Evolutionary conservation across 2,888 invertebrate genomes (phyloP).

Genomic region (Malacosoma neustria): DNA sequence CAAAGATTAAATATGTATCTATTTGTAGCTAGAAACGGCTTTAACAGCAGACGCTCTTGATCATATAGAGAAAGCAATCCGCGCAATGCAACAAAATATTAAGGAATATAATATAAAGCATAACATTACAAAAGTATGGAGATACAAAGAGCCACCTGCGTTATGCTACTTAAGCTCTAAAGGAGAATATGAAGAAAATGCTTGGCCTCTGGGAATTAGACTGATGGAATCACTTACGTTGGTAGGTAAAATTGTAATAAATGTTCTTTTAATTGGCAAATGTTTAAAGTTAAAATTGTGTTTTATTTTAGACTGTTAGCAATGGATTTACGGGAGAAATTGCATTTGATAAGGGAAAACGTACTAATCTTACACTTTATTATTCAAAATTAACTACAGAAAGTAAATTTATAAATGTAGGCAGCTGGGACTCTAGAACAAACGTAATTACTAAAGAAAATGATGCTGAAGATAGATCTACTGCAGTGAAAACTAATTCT

Average conservation of each 20-base stretch:
- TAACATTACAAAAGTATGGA: slow-evolving; percentile 45
- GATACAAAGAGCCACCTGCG: slow-evolving; percentile 72
- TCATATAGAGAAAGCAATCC: slow-evolving; percentile 50
- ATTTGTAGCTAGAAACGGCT: slow-evolving; percentile 50
- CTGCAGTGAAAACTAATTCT: slow-evolving; percentile 55
- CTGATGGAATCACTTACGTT: slow-evolving; percentile 31
- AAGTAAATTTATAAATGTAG: slow-evolving; percentile 71
- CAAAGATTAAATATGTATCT: slow-evolving; percentile 3
- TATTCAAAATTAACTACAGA: slow-evolving; percentile 63
- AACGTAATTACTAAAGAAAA: slow-evolving; percentile 34
- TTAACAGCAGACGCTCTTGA: slow-evolving; percentile 50
- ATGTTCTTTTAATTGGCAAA: not conserved
- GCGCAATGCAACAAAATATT: slow-evolving; percentile 21
- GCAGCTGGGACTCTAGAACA: slow-evolving; percentile 68
- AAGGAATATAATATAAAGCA: slow-evolving; percentile 2
- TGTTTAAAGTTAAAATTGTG: not conserved
- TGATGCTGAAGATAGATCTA: slow-evolving; percentile 37
- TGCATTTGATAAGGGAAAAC: slow-evolving; percentile 79
- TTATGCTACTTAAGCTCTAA: slow-evolving; percentile 79
- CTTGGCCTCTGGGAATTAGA: slow-evolving; percentile 39
- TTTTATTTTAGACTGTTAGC: slow-evolving; percentile 49
- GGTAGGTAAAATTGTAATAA: slow-evolving; percentile 20
- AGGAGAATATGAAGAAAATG: slow-evolving; percentile 38
- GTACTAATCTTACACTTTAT: slow-evolving; percentile 76
- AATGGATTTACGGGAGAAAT: slow-evolving; percentile 80